Evolutionary conservation across 2,888 invertebrate genomes (phyloP).

Genomic region (Hydriomena furcata): DNA sequence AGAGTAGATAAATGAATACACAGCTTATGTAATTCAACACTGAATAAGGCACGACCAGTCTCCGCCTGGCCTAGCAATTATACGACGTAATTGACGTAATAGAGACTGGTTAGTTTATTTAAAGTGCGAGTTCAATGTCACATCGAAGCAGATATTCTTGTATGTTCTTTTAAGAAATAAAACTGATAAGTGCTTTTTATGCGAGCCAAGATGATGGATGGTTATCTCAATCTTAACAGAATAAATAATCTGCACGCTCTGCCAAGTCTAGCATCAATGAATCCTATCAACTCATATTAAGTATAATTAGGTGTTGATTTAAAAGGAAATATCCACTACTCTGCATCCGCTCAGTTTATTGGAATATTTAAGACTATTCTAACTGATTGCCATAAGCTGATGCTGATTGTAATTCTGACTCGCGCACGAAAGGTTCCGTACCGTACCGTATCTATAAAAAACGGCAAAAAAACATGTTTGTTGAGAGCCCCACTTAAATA

Average conservation of each 20-base stretch:
- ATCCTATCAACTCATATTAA: not conserved
- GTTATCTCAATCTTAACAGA: constrained; percentile 6
- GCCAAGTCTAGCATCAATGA: constrained; percentile 8
- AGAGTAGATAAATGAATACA: constrained; percentile 27
- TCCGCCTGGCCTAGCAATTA: constrained; percentile 50
- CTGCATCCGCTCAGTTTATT: not conserved
- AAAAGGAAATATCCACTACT: not conserved
- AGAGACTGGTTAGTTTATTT: constrained; percentile 50
- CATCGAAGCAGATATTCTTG: constrained; percentile 26
- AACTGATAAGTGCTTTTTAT: constrained; percentile 9
- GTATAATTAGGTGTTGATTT: not conserved
- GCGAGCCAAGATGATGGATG: constrained; percentile 9
- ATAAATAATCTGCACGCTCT: not conserved
- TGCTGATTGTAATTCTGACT: no score
- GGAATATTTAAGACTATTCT: not conserved
- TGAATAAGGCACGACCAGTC: constrained; percentile 44
- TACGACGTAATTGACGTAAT: constrained; percentile 69
- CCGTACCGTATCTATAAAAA: no score
- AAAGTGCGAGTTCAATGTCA: constrained; percentile 39
- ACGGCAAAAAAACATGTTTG: no score
- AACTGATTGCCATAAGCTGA: not conserved
- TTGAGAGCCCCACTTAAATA: no score
- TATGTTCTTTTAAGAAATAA: no score
- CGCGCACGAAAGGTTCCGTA: no score
- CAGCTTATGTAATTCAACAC: constrained; percentile 43